Conservation (phyloP, 2,113 vertebrate species). For the Dicaeum eximium region DNA sequence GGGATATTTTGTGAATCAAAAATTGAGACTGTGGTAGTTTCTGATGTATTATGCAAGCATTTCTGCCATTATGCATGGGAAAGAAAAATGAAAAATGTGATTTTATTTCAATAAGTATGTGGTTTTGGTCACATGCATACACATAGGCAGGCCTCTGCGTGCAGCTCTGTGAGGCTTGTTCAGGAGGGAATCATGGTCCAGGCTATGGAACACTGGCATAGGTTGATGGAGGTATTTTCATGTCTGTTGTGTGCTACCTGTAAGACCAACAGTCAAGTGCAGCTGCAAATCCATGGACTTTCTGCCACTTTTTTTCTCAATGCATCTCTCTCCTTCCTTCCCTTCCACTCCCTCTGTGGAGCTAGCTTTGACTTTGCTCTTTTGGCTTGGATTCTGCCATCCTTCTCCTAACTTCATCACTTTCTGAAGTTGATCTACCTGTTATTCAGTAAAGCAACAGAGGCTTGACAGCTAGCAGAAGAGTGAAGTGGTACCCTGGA, state of each 20-base stretch:
- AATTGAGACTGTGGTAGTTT: background rate
- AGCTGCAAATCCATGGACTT: background rate
- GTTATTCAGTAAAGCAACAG: background rate
- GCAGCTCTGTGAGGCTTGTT: background rate
- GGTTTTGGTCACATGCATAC: background rate
- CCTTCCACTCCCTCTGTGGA: background rate
- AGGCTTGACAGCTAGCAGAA: background rate
- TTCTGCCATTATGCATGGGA: background rate
- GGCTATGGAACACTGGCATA: accelerated
- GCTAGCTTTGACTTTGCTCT: background rate
- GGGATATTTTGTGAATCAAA: background rate
- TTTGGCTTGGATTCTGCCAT: background rate
- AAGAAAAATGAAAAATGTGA: background rate
- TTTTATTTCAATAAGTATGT: background rate
- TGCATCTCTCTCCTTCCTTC: background rate
- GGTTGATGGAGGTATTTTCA: background rate
- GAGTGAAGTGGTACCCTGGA: background rate
- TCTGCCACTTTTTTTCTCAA: background rate
- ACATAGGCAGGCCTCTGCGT: background rate
- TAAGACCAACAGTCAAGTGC: background rate
- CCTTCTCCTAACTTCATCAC: background rate
- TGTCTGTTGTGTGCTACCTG: background rate
- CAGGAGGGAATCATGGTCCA: background rate
- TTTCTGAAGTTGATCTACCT: background rate
- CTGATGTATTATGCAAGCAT: background rate